These are phyloP conservation scores for Tipula vernalis DNA, from an alignment of 2,888 invertebrate species.

Conservation along the genomic window DNA sequence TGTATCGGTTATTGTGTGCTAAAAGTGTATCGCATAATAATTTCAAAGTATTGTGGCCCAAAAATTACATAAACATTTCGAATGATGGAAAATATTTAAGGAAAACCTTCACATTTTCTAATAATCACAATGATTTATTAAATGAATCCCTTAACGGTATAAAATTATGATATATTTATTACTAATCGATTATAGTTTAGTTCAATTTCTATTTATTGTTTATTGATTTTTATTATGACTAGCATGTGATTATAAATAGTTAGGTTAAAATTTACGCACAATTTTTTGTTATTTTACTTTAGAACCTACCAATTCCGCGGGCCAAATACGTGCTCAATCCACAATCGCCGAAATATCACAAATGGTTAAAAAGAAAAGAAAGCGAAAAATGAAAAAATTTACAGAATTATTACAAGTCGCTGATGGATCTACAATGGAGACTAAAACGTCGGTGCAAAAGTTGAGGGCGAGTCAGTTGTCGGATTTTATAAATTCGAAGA, in stretches of 20 bases:
- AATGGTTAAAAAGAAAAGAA: conserved; percentile 36
- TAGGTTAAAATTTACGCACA: neutral
- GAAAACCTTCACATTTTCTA: neutral
- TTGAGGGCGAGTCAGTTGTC: conserved; percentile 53
- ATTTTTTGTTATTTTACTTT: neutral
- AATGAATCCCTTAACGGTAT: neutral
- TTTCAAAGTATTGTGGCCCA: conserved; percentile 24
- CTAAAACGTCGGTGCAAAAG: conserved; percentile 53
- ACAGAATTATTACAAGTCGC: conserved; percentile 59
- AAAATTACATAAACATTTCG: neutral
- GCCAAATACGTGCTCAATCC: conserved; percentile 11
- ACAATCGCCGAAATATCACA: conserved; percentile 20
- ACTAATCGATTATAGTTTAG: neutral
- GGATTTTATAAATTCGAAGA: conserved; percentile 38
- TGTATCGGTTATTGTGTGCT: conserved; percentile 38
- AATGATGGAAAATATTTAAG: neutral
- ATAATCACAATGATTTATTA: neutral
- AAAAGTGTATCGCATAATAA: conserved; percentile 36
- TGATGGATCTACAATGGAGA: conserved; percentile 46
- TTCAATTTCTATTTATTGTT: neutral
- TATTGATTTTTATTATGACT: neutral
- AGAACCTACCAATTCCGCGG: neutral
- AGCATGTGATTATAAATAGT: neutral
- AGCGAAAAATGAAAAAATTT: conserved; percentile 43
- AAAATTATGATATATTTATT: neutral